phyloP scores from a whole-genome alignment of 2,113 vertebrate genomes.

The Rhipidura dahli region DNA sequence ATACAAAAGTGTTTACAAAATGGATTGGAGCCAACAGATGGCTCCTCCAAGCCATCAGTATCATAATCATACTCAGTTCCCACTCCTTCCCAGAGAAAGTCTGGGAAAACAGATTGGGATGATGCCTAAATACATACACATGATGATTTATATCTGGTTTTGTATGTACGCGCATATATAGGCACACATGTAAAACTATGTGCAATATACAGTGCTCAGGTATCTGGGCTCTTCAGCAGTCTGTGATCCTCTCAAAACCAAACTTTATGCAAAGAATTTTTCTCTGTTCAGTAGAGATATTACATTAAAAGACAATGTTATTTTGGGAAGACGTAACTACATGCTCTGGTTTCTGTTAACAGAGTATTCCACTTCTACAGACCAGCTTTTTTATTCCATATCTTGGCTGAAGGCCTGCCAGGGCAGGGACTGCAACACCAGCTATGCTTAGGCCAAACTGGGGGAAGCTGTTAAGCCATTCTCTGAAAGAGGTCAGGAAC shows the following conservation, averaged over 20 bases:
- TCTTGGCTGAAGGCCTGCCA: background rate
- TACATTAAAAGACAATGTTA: background rate
- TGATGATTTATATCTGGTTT: background rate
- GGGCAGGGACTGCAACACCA: background rate
- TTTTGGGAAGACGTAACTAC: background rate
- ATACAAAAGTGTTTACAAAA: slow-evolving; percentile 25
- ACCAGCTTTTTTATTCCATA: background rate
- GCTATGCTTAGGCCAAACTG: background rate
- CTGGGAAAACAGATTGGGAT: slow-evolving; percentile 31
- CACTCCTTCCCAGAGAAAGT: background rate
- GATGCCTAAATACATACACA: background rate
- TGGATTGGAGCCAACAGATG: slow-evolving; percentile 31
- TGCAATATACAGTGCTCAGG: background rate
- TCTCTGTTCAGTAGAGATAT: background rate
- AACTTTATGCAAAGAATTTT: background rate
- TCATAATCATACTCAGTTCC: background rate
- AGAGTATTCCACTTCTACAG: background rate
- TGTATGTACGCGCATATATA: background rate
- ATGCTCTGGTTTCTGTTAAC: background rate
- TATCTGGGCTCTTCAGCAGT: background rate
- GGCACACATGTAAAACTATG: background rate
- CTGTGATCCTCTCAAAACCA: background rate
- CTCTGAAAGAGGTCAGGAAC: background rate
- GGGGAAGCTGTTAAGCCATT: background rate
- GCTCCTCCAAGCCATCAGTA: background rate